phyloP scores from a whole-genome alignment of 53 echinoderm and acorn worm genomes.

The Temnopleurus reevesii region DNA sequence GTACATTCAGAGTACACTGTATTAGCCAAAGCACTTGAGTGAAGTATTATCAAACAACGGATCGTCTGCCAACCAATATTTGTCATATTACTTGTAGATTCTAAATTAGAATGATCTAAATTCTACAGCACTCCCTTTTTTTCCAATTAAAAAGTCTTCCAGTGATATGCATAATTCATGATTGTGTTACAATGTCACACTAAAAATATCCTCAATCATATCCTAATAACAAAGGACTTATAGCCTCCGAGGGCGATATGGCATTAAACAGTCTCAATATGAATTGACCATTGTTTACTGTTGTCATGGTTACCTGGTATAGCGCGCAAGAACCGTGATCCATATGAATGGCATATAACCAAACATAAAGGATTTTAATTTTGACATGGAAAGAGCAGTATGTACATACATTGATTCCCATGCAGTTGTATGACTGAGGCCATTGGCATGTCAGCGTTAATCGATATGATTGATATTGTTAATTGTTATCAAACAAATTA shows the following conservation, averaged over 20 bases:
- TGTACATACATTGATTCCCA: background rate
- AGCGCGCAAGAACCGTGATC: background rate
- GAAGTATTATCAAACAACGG: background rate
- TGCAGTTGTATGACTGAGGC: background rate
- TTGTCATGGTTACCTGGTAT: background rate
- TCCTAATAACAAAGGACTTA: background rate
- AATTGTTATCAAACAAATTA: background rate
- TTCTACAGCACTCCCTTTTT: background rate
- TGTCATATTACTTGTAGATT: background rate
- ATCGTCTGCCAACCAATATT: background rate
- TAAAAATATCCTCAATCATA: background rate
- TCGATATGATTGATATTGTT: slow-evolving; percentile 12
- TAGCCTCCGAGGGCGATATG: background rate
- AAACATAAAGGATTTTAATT: slow-evolving; percentile 23
- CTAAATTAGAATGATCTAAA: background rate
- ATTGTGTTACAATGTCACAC: background rate
- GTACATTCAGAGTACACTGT: no score
- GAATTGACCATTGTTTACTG: background rate
- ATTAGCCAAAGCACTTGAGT: background rate
- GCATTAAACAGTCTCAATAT: slow-evolving; percentile 15
- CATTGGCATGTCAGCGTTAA: background rate
- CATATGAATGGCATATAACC: slow-evolving; percentile 9
- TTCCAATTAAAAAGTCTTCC: no score
- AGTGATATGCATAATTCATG: background rate
- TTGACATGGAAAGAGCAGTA: background rate